Conservation (phyloP, 2,113 vertebrate species). For the Rhombomys opimus region DNA sequence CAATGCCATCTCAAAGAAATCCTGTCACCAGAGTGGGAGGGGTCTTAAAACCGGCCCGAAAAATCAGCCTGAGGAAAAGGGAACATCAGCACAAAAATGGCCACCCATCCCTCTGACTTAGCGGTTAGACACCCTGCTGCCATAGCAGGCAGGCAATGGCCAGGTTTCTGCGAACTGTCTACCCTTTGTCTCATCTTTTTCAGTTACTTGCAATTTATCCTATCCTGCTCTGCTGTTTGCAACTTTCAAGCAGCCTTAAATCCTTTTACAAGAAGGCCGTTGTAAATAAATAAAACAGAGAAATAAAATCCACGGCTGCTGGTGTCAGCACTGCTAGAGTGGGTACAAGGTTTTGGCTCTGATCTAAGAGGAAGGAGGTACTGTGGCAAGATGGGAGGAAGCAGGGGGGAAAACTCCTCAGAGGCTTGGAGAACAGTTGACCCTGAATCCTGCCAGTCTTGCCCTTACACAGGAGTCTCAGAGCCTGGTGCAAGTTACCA, state of each 20-base stretch:
- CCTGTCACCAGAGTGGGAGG: not conserved
- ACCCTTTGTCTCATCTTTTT: constrained; percentile 53
- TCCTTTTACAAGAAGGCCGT: constrained; percentile 65
- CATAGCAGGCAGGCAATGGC: not conserved
- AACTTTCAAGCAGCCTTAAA: constrained; percentile 52
- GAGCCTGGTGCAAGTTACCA: not conserved
- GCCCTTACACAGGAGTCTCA: not conserved
- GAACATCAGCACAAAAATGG: not conserved
- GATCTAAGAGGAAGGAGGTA: not conserved
- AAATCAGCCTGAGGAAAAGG: not conserved
- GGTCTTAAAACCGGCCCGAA: not conserved
- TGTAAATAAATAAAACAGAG: constrained; percentile 67
- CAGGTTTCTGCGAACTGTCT: not conserved
- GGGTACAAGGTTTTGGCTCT: not conserved
- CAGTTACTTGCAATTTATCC: constrained; percentile 62
- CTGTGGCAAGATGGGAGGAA: not conserved
- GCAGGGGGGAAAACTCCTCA: not conserved
- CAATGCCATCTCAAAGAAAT: not conserved
- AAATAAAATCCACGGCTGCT: constrained; percentile 26
- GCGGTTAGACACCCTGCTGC: not conserved
- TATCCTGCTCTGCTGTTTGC: constrained; percentile 43
- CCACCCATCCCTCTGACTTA: not conserved
- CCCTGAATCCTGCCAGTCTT: not conserved
- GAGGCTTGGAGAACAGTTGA: not conserved
- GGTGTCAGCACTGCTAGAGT: constrained; percentile 2